Evolutionary conservation across 1,140 invertebrate genomes (phyloP).

Genomic region (Lepidurus arcticus): DNA sequence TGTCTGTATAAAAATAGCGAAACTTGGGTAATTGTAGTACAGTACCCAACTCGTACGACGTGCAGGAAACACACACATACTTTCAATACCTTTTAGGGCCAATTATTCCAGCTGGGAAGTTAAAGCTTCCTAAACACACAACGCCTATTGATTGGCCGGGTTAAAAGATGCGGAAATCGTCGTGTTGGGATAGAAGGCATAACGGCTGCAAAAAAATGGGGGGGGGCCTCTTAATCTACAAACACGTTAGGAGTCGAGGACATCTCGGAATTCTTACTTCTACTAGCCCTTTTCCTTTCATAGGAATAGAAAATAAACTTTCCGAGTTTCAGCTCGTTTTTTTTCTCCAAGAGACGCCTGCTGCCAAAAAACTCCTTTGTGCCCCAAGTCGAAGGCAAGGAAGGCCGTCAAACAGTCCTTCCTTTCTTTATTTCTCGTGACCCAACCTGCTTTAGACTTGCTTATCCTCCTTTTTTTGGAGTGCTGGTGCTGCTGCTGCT

Average conservation of each 20-base stretch:
- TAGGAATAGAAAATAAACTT: background rate
- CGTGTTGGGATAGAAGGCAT: too few species aligned
- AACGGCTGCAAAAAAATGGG: background rate
- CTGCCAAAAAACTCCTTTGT: constrained; percentile 10
- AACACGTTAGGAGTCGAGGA: background rate
- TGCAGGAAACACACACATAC: too few species aligned
- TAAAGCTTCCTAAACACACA: too few species aligned
- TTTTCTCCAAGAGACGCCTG: background rate
- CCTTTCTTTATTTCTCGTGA: background rate
- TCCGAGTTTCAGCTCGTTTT: background rate
- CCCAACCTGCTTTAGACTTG: background rate
- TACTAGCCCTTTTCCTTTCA: background rate
- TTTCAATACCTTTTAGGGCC: too few species aligned
- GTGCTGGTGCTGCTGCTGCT: background rate
- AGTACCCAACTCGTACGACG: too few species aligned
- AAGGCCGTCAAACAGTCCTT: constrained; percentile 5
- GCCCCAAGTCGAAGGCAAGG: constrained; percentile 2
- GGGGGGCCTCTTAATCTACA: background rate
- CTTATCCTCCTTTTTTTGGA: background rate
- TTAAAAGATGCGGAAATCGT: too few species aligned
- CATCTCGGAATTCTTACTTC: background rate
- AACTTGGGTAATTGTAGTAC: too few species aligned
- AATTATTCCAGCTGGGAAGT: too few species aligned
- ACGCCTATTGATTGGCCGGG: too few species aligned
- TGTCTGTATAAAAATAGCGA: too few species aligned